phyloP scores from a whole-genome alignment of 2,113 vertebrate genomes.

The Ptilorrhoa leucosticta region DNA sequence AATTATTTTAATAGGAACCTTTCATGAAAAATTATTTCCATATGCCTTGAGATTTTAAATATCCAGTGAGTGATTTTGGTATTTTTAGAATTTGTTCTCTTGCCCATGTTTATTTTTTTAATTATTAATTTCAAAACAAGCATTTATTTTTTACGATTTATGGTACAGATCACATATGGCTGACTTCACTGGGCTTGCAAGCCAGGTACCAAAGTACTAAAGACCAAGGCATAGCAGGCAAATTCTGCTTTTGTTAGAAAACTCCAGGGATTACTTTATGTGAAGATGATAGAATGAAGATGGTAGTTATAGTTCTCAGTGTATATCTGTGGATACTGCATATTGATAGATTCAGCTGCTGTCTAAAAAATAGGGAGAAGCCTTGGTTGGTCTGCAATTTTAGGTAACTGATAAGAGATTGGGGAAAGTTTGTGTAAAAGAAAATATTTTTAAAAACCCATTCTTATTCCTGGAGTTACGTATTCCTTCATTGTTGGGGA shows the following conservation, averaged over 20 bases:
- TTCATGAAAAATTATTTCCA: slow-evolving; percentile 8
- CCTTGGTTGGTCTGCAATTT: background rate
- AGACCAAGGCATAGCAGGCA: background rate
- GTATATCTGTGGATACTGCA: background rate
- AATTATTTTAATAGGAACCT: slow-evolving; percentile 45
- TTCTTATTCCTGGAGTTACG: background rate
- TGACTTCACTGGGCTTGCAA: background rate
- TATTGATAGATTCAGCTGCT: background rate
- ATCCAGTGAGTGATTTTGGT: background rate
- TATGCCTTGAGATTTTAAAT: background rate
- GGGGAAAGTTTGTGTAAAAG: background rate
- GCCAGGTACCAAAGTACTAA: background rate
- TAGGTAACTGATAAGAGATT: background rate
- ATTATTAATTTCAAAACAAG: background rate
- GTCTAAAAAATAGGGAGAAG: background rate
- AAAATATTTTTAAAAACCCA: background rate
- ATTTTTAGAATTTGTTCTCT: slow-evolving; percentile 9
- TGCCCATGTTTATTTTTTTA: background rate
- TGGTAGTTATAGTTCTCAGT: background rate
- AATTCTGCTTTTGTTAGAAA: background rate
- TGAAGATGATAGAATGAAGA: background rate
- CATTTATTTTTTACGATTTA: background rate
- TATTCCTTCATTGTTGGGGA: background rate
- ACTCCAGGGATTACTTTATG: background rate
- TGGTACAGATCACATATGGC: background rate